Evolutionary conservation across 2,113 vertebrate species (phyloP).

Genomic region (Thamnophis sirtalis): DNA sequence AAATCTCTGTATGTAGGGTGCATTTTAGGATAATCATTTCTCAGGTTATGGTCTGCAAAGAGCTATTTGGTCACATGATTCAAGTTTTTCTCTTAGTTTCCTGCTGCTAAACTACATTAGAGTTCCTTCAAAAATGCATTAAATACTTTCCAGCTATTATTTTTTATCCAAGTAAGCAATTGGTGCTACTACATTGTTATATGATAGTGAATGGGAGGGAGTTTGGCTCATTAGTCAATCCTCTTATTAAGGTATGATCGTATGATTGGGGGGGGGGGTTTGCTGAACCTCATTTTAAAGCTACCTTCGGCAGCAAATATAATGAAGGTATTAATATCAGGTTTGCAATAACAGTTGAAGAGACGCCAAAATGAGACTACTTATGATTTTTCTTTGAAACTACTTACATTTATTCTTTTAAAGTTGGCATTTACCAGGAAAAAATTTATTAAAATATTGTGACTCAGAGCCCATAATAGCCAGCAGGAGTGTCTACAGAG

Average conservation of each 20-base stretch:
- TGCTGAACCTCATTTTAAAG: slow-evolving; percentile 4
- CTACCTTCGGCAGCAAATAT: not conserved
- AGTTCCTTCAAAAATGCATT: slow-evolving; percentile 15
- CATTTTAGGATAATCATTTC: slow-evolving; percentile 14
- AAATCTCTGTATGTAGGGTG: not conserved
- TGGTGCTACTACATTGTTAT: slow-evolving; percentile 23
- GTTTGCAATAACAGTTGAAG: not conserved
- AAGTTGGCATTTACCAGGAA: not conserved
- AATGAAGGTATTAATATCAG: not conserved
- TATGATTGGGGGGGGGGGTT: slow-evolving; percentile 7
- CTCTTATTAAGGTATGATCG: slow-evolving; percentile 15
- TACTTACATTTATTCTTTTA: not conserved
- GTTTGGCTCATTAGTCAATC: slow-evolving; percentile 8
- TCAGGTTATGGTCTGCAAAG: slow-evolving; percentile 7
- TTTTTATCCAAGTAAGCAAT: slow-evolving; percentile 16
- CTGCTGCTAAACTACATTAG: not conserved
- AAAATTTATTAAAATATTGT: slow-evolving; percentile 6
- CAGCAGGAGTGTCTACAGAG: not conserved
- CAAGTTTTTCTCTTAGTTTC: slow-evolving; percentile 3
- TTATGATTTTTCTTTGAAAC: not conserved
- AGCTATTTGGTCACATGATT: not conserved
- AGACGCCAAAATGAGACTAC: not conserved
- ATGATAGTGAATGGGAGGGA: slow-evolving; percentile 7
- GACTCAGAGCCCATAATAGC: rapidly evolving
- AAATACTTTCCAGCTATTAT: slow-evolving; percentile 29